Base-by-base conservation (phyloP, 2,797 vertebrate genomes). In the Epinephelus malabaricus region DNA sequence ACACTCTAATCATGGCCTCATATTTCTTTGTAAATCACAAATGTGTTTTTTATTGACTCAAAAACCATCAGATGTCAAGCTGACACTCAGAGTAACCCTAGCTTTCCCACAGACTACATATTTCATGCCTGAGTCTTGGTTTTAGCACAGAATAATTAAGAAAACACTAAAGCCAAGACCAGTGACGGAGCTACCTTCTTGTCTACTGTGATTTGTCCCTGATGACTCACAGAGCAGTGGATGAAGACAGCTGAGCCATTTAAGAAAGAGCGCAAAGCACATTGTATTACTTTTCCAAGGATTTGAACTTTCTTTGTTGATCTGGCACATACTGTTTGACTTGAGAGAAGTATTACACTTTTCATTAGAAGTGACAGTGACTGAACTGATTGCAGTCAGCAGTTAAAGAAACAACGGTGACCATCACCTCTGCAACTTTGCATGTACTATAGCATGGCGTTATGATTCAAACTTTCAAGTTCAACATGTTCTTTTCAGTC, bases 171-270 rank as follows among this genome's bases (percentile, higher is more conserved):
- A 76, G 71, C 13, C 5, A n/a, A n/a, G 61, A 40, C 51, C 15
- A 76, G 19, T 30, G 30, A 40, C 34, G 60, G 63, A 70, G 43
- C 21, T 53, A 10, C 25, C 45, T 18, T 46, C 58, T 34, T 6
- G 12, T 63, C 5, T 12, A 23, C 25, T 61, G 12, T 34, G 30
- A 18, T 67, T 67, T 54, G 21, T 75, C 15, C 43, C 9, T 13
- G 19, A 46, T 45, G 45, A 45, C 46, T 69, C 54, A 77, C 47
- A 72, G 43, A 78, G 46, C 46, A 62, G 54, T 60, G 43, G 18
- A 12, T 34, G 25, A 63, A 53, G 11, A 38, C 10, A 14, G 13
- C 12, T 13, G 12, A 47, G n/a, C 5, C 23, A 1, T 62, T 40
- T 27, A 4, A 2, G 7, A 34, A 9, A 60, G 7, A 7, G 9